Conservation (phyloP, 2,797 vertebrate species). For the Onychomys torridus region DNA sequence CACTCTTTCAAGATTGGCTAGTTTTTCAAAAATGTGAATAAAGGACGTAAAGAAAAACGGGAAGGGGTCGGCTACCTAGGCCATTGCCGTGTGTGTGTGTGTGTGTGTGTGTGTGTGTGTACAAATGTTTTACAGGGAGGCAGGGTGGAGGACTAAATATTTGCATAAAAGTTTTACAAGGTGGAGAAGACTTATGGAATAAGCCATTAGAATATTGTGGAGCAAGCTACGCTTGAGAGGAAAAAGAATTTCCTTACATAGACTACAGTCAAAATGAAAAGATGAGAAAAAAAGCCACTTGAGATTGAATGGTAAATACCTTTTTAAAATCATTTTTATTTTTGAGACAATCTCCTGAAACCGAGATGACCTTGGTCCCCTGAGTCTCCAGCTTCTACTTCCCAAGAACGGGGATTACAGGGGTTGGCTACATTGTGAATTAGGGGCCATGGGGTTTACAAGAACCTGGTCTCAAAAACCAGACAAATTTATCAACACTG, state of each 20-base stretch:
- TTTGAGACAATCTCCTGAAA: background rate
- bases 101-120: too few species aligned
- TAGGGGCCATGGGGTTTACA: background rate
- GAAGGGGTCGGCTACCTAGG: background rate
- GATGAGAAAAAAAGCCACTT: background rate
- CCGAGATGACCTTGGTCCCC: background rate
- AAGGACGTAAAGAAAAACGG: background rate
- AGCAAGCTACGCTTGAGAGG: background rate
- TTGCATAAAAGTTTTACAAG: background rate
- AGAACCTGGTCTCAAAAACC: background rate
- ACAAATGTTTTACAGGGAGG: too few species aligned
- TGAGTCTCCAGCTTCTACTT: too few species aligned
- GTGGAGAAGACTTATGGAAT: background rate
- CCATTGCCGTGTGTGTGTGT: too few species aligned
- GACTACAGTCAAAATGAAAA: background rate
- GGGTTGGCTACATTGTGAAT: background rate
- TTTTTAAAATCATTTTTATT: background rate
- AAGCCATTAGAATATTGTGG: background rate
- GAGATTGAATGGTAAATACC: background rate
- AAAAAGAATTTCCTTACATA: background rate
- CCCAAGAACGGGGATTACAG: too few species aligned
- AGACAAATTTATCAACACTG: background rate
- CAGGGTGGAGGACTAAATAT: background rate
- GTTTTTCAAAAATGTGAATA: background rate
- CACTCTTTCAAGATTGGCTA: background rate